Conservation (phyloP, 2,113 vertebrate species). For the Daboia siamensis region DNA sequence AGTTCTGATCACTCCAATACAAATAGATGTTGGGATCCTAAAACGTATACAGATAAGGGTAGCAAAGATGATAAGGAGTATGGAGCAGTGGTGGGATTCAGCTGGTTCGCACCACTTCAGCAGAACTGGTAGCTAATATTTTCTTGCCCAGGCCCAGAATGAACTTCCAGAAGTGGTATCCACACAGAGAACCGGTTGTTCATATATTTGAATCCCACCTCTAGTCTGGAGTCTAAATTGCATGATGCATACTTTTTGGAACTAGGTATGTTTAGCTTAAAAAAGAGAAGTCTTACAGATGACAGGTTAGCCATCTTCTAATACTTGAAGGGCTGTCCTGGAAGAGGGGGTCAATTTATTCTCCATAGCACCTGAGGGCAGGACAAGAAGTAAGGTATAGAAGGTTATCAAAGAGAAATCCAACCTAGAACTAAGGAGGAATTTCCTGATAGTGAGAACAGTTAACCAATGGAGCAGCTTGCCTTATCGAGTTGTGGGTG, state of each 20-base stretch:
- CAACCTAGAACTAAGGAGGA: not conserved
- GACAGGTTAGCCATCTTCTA: not conserved
- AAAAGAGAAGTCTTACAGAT: not conserved
- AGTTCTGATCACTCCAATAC: not conserved
- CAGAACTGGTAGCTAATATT: no score
- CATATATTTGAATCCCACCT: no score
- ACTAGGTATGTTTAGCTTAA: not conserved
- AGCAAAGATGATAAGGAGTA: not conserved
- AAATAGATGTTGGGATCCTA: not conserved
- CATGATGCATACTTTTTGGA: not conserved
- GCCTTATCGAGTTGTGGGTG: not conserved
- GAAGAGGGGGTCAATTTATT: not conserved
- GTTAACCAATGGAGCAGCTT: not conserved
- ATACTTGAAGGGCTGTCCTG: not conserved
- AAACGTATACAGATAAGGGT: not conserved
- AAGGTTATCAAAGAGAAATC: not conserved
- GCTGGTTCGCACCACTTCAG: no score
- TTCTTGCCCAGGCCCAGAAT: no score
- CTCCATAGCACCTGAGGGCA: not conserved
- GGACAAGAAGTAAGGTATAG: not conserved
- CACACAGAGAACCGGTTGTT: no score
- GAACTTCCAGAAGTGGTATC: no score
- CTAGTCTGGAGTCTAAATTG: not conserved
- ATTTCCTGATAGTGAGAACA: not conserved
- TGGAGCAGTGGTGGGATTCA: not conserved